Conservation (phyloP, 2,113 vertebrate genomes). For the Nicator chloris region DNA sequence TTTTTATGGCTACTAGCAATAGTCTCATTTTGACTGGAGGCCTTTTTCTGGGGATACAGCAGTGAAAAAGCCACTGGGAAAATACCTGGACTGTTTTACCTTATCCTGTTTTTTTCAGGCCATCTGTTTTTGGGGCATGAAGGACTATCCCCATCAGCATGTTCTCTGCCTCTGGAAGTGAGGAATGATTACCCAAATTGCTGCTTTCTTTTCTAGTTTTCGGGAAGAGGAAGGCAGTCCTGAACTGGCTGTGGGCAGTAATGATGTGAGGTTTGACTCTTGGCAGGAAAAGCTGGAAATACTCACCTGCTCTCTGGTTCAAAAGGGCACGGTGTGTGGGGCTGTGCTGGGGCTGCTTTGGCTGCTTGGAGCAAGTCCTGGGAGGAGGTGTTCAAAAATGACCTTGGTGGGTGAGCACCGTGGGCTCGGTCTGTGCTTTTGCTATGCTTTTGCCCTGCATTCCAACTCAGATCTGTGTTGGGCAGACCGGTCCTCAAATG, state of each 20-base stretch:
- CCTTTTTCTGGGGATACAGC: background rate
- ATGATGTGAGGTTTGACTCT: background rate
- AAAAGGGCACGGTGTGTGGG: background rate
- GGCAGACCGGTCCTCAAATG: background rate
- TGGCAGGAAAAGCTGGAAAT: background rate
- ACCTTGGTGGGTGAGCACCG: background rate
- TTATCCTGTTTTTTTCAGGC: background rate
- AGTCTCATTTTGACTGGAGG: background rate
- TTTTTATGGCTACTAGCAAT: background rate
- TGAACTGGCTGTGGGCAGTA: background rate
- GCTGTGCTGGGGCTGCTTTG: background rate
- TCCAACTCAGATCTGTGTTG: background rate
- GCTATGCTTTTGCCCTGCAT: background rate
- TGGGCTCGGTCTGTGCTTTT: background rate
- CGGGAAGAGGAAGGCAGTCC: rapidly evolving
- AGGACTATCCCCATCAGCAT: background rate
- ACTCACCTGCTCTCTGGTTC: background rate
- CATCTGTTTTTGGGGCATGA: background rate
- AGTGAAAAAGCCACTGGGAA: background rate
- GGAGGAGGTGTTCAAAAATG: background rate
- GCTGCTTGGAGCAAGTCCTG: background rate
- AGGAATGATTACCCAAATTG: background rate
- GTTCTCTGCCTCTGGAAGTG: background rate
- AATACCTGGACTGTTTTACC: background rate
- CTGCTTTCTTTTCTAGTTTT: background rate